These are phyloP conservation scores for Neogobius melanostomus DNA, from an alignment of 2,113 vertebrate species.

Conservation along the genomic window DNA sequence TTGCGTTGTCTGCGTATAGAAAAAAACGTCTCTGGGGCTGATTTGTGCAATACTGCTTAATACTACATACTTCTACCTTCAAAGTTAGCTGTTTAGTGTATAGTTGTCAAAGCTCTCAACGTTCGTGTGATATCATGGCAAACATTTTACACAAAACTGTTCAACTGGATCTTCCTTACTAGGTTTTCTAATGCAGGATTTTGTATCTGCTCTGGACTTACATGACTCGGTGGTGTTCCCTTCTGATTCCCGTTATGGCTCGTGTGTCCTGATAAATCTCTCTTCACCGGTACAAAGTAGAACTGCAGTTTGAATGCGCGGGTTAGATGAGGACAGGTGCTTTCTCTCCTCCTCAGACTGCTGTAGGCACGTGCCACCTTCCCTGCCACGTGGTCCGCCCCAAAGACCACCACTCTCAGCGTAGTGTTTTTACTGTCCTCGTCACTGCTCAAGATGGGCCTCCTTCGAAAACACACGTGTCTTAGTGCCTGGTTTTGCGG, in stretches of 20 bases:
- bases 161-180: too few relatives aligned
- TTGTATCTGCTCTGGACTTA: conserved; percentile 31
- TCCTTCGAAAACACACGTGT: conserved; percentile 77
- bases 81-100: too few relatives aligned
- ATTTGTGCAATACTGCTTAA: too few relatives aligned
- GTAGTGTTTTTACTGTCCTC: conserved; percentile 83
- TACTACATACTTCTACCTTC: too few relatives aligned
- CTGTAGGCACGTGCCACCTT: conserved; percentile 92
- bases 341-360: conserved; percentile 85
- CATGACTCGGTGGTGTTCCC: conserved; percentile 22
- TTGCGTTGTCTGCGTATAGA: too few relatives aligned
- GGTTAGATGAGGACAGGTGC: conserved; percentile 81
- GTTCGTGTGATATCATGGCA: too few relatives aligned
- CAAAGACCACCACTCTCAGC: conserved; percentile 90
- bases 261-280: conserved; percentile 55
- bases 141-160: too few relatives aligned
- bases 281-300: conserved; percentile 88
- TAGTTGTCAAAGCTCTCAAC: too few relatives aligned
- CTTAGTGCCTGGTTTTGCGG: conserved; percentile 51
- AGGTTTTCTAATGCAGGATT: too few relatives aligned
- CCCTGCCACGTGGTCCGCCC: conserved; percentile 91
- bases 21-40: too few relatives aligned
- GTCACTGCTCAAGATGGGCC: conserved; percentile 88
- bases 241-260: conserved; percentile 45
- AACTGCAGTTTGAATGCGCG: conserved; percentile 90